Evolutionary conservation across 64 coral and sea anemone genomes (phyloP).

Genomic region (Pachyseris speciosa): DNA sequence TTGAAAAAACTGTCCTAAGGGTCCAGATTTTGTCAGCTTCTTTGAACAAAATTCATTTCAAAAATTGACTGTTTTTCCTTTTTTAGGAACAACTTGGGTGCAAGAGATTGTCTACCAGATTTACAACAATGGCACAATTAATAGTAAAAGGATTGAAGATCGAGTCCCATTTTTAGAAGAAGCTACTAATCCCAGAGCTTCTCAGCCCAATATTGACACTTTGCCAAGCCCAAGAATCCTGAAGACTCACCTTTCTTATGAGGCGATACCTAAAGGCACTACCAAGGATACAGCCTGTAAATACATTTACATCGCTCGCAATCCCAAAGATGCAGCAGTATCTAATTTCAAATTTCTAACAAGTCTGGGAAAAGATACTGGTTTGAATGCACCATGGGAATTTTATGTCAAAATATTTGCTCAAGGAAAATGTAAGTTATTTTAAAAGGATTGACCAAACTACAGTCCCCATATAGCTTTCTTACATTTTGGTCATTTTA

Average conservation of each 20-base stretch:
- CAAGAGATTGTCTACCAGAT: too few species aligned
- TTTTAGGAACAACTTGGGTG: slow-evolving; percentile 46
- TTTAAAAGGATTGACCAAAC: too few species aligned
- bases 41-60: background rate
- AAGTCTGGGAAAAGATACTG: background rate
- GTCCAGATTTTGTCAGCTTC: background rate
- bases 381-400: background rate
- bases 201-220: background rate
- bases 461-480: too few species aligned
- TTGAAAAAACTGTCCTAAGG: background rate
- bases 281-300: background rate
- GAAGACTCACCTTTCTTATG: slow-evolving; percentile 47
- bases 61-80: too few species aligned
- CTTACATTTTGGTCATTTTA: too few species aligned
- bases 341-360: background rate
- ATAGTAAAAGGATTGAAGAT: background rate
- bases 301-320: too few species aligned
- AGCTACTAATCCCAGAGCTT: background rate
- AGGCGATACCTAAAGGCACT: slow-evolving; percentile 9
- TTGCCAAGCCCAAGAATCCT: slow-evolving; percentile 13
- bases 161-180: slow-evolving; percentile 27
- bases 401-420: slow-evolving; percentile 11
- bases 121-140: background rate
- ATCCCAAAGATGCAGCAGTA: slow-evolving; percentile 48
- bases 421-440: slow-evolving; percentile 41